These are phyloP conservation scores for Drosophila varians DNA, from an alignment of 1,140 invertebrate genomes.

Conservation along the genomic window DNA sequence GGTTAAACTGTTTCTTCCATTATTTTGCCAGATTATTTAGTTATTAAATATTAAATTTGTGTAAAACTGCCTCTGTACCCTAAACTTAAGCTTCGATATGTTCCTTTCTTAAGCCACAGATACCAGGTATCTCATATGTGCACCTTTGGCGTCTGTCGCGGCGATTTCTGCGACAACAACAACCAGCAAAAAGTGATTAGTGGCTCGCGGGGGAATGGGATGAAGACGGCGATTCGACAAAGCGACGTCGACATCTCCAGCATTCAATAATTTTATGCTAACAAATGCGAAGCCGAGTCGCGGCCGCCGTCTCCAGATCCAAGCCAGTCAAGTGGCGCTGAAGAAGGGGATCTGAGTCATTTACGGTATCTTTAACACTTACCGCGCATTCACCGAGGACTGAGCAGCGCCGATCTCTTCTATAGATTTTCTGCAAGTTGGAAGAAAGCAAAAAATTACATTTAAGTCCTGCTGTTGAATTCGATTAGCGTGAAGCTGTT, in stretches of 20 bases:
- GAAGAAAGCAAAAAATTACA: conserved; percentile 33
- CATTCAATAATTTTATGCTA: conserved; percentile 83
- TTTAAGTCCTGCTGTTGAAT: conserved; percentile 69
- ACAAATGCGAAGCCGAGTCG: conserved; percentile 67
- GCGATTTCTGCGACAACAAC: conserved; percentile 33
- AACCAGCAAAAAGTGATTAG: conserved; percentile 7
- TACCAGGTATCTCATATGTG: conserved; percentile 61
- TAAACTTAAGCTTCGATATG: no score
- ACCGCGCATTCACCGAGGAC: conserved; percentile 88
- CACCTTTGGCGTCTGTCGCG: conserved; percentile 57
- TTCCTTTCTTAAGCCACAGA: conserved; percentile 32
- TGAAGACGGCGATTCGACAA: conserved; percentile 23
- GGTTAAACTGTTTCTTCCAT: no score
- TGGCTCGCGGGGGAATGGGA: conserved; percentile 15
- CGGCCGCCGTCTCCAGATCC: conserved; percentile 37
- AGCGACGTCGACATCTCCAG: conserved; percentile 63
- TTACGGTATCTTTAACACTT: conserved; percentile 84
- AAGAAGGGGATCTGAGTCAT: conserved; percentile 51
- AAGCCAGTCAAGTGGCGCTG: conserved; percentile 62
- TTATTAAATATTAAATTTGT: no score
- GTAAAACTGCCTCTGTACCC: no score
- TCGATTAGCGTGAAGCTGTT: conserved; percentile 65
- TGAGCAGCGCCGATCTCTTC: conserved; percentile 87
- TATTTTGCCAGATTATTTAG: no score
- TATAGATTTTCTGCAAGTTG: conserved; percentile 87